These are phyloP conservation scores for Myrmecobius fasciatus DNA, from an alignment of 2,113 vertebrate genomes.

Conservation along the genomic window DNA sequence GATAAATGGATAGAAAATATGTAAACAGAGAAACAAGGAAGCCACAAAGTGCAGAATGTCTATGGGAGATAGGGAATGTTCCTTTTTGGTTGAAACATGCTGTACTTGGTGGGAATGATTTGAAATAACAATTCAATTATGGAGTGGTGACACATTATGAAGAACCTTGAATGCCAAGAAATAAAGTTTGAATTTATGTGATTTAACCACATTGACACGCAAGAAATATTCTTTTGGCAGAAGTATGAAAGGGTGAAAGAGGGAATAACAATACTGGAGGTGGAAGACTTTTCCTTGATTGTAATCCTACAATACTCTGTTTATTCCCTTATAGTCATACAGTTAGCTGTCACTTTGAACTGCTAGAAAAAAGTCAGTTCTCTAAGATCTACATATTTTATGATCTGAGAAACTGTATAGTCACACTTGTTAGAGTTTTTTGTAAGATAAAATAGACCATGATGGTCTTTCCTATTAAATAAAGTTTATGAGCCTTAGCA, in stretches of 20 bases:
- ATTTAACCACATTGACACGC: background rate
- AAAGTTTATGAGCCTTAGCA: background rate
- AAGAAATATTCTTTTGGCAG: background rate
- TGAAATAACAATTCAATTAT: background rate
- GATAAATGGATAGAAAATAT: background rate
- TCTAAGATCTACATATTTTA: background rate
- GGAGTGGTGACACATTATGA: background rate
- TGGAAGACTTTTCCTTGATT: background rate
- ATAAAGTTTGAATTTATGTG: background rate
- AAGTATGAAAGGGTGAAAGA: background rate
- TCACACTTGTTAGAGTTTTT: background rate
- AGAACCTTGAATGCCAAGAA: background rate
- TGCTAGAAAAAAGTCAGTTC: background rate
- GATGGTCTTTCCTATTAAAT: background rate
- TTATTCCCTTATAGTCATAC: background rate
- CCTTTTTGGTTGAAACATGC: background rate
- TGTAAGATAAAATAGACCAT: background rate
- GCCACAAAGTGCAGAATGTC: background rate
- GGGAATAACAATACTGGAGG: background rate
- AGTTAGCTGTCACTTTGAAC: background rate
- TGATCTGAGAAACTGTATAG: constrained; percentile 8
- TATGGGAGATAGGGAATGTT: background rate
- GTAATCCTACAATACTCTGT: background rate
- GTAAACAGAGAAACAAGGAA: background rate
- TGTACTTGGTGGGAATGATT: background rate